phyloP scores from a whole-genome alignment of 2,797 vertebrate species.

The Bradypodion ventrale region DNA sequence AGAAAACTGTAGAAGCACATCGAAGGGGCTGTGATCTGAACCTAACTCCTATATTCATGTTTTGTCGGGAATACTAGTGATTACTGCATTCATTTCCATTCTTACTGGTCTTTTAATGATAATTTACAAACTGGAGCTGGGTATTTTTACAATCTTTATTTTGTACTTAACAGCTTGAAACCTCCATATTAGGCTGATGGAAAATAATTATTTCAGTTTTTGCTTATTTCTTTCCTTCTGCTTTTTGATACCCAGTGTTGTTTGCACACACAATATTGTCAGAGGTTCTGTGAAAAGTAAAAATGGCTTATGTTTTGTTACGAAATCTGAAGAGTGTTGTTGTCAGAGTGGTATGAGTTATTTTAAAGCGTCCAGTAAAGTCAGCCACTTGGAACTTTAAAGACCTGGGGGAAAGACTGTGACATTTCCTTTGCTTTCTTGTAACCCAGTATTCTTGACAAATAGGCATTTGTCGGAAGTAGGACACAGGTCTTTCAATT shows the following conservation, averaged over 20 bases:
- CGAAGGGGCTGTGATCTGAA: constrained; percentile 6
- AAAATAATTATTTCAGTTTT: constrained; percentile 27
- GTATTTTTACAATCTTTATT: constrained; percentile 39
- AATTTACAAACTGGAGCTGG: constrained; percentile 36
- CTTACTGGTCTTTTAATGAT: constrained; percentile 30
- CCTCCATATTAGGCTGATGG: constrained; percentile 21
- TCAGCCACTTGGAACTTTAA: constrained; percentile 2
- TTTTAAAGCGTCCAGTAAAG: constrained; percentile 26
- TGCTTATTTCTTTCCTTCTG: constrained; percentile 22
- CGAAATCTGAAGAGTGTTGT: constrained; percentile 14
- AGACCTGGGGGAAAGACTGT: not conserved
- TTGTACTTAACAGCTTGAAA: constrained; percentile 32
- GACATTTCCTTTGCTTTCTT: not conserved
- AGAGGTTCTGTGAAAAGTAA: constrained; percentile 18
- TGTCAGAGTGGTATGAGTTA: constrained; percentile 22
- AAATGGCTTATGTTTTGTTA: constrained; percentile 17
- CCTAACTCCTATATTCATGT: not conserved
- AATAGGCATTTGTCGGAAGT: not conserved
- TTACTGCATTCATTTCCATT: constrained; percentile 13
- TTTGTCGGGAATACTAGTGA: not conserved
- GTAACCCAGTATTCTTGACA: not conserved
- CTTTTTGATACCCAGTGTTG: constrained; percentile 27
- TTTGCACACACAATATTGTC: not conserved
- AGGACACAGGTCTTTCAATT: constrained; percentile 34
- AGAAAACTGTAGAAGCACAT: constrained; percentile 22